phyloP scores from a whole-genome alignment of 2,888 invertebrate species.

The Branchipolynoe longqiensis region DNA sequence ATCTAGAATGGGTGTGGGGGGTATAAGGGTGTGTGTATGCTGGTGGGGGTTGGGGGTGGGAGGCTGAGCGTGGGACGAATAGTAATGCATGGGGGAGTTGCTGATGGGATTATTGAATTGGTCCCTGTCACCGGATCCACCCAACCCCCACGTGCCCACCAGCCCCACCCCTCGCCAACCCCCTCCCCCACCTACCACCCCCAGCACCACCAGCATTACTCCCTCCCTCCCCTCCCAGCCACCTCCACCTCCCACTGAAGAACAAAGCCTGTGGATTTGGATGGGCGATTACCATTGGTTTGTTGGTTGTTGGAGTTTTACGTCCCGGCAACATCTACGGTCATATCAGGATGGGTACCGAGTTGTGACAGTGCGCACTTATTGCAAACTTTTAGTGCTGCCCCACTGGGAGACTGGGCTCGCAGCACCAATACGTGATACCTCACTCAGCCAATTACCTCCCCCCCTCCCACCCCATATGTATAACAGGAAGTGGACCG shows the following conservation, averaged over 20 bases:
- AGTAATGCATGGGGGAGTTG: conserved; percentile 5
- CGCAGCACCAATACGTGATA: too few relatives aligned
- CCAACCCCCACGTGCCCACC: not conserved
- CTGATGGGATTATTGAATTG: conserved; percentile 27
- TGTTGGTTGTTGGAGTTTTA: too few relatives aligned
- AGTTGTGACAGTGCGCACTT: too few relatives aligned
- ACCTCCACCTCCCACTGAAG: not conserved
- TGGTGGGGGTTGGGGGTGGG: not conserved
- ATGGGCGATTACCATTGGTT: conserved; percentile 23
- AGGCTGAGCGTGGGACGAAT: conserved; percentile 6
- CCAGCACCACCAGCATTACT: too few relatives aligned
- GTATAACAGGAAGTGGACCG: too few relatives aligned
- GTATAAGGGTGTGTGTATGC: not conserved
- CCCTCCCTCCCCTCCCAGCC: not conserved
- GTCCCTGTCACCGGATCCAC: not conserved
- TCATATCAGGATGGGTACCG: too few relatives aligned
- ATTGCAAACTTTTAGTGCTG: too few relatives aligned
- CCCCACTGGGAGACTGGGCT: too few relatives aligned
- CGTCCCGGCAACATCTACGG: too few relatives aligned
- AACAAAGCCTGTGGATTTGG: conserved; percentile 5
- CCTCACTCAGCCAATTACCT: too few relatives aligned
- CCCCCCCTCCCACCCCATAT: too few relatives aligned
- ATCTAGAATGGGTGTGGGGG: not conserved
- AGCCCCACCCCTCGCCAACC: not conserved
- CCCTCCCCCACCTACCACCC: too few relatives aligned